A percentile compares a stretch with the other conserved stretches of the same genome.
Conservation (phyloP, 2,888 invertebrate genomes). For the Elysia crispata region DNA sequence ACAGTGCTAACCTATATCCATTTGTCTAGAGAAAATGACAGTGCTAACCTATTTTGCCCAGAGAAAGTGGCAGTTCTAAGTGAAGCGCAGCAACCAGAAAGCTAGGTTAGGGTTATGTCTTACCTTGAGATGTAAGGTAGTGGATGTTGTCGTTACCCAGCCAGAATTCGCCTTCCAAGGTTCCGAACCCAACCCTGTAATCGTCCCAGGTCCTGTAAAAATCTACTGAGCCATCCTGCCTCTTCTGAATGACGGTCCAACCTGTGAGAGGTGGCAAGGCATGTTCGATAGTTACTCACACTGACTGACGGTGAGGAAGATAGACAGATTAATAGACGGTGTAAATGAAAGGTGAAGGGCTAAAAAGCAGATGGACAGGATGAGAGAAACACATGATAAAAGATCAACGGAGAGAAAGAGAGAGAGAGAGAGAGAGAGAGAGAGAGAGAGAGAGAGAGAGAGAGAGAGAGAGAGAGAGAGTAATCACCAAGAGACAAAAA, state of each 20-base stretch:
- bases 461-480: too few relatives aligned
- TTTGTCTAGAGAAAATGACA: too few relatives aligned
- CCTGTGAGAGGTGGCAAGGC: conserved; percentile 56
- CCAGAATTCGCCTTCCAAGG: conserved; percentile 88
- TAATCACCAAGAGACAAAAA: too few relatives aligned
- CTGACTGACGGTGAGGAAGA: not conserved
- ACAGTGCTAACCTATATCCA: too few relatives aligned
- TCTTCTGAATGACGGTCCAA: conserved; percentile 89
- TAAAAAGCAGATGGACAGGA: too few relatives aligned
- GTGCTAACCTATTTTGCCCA: too few relatives aligned
- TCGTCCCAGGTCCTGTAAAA: conserved; percentile 92
- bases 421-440: too few relatives aligned
- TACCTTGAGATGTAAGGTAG: conserved; percentile 82
- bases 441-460: too few relatives aligned
- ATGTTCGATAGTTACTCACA: too few relatives aligned
- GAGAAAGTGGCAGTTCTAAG: too few relatives aligned
- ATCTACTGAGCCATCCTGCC: conserved; percentile 87
- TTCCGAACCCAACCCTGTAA: conserved; percentile 90
- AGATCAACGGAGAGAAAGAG: too few relatives aligned
- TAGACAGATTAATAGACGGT: not conserved
- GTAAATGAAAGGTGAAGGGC: not conserved
- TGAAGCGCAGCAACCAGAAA: too few relatives aligned
- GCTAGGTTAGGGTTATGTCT: not conserved
- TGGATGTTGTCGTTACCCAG: conserved; percentile 92
- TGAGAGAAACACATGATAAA: not conserved